A percentile compares a stretch with the other conserved stretches of the same genome.
Evolutionary conservation across 2,797 vertebrate species (phyloP).

Genomic region (Enteromius fasciolatus): DNA sequence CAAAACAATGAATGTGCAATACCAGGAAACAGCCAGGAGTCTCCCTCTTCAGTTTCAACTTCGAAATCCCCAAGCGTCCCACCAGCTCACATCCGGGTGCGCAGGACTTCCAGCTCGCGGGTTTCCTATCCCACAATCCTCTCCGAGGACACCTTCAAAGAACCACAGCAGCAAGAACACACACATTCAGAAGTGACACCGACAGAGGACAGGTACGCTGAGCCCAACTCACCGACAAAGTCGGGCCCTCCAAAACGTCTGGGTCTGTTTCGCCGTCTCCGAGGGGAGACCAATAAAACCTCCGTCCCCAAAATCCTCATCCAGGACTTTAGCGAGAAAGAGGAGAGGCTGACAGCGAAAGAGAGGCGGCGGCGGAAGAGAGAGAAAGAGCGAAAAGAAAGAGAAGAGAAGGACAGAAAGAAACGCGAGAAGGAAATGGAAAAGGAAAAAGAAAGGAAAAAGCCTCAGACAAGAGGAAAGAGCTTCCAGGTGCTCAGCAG

Average conservation of each 20-base stretch:
- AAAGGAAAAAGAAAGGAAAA: conserved; percentile 79
- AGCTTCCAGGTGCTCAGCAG: conserved; percentile 76
- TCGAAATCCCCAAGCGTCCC: conserved; percentile 50
- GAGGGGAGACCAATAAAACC: conserved; percentile 70
- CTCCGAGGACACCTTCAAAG: conserved; percentile 71
- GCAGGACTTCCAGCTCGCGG: conserved; percentile 68
- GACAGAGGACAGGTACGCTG: conserved; percentile 33
- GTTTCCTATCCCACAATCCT: conserved; percentile 63
- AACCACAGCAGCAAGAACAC: conserved; percentile 57
- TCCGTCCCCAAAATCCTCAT: conserved; percentile 79
- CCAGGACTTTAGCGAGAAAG: conserved; percentile 79
- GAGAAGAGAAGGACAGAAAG: conserved; percentile 66
- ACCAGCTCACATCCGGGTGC: conserved; percentile 67
- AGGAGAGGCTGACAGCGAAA: conserved; percentile 67
- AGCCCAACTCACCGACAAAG: conserved; percentile 5
- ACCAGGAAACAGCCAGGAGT: background rate
- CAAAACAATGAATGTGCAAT: conserved; percentile 1
- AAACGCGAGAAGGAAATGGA: conserved; percentile 72
- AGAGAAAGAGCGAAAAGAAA: conserved; percentile 60
- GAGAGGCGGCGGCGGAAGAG: conserved; percentile 68
- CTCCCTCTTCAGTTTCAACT: background rate
- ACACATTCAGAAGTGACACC: background rate
- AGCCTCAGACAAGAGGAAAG: conserved; percentile 81
- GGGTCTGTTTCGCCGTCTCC: conserved; percentile 73
- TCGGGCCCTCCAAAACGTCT: conserved; percentile 65